Conservation (phyloP, 2,113 vertebrate species). For the Corythaixoides concolor region DNA sequence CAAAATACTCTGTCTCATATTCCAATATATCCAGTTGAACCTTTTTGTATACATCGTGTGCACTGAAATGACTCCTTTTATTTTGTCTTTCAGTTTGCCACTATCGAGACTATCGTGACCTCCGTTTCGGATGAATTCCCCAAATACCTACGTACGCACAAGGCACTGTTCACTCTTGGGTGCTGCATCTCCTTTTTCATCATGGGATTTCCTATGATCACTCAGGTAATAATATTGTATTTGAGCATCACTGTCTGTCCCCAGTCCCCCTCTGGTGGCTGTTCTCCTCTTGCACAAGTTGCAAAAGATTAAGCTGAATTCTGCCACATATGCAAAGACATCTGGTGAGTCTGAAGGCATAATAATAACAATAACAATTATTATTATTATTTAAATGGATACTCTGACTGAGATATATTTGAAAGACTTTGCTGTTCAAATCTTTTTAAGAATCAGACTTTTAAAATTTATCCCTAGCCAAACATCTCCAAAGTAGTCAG, state of each 20-base stretch:
- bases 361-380: too few species aligned
- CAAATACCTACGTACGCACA: slow-evolving; percentile 93
- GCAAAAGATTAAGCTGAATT: background rate
- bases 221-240: slow-evolving; percentile 79
- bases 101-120: slow-evolving; percentile 97
- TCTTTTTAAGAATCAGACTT: background rate
- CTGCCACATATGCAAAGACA: accelerated
- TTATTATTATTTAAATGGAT: too few species aligned
- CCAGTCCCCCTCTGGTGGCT: background rate
- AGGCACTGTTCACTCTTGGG: slow-evolving; percentile 89
- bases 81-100: slow-evolving; percentile 85
- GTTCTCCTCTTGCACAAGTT: background rate
- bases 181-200: slow-evolving; percentile 92
- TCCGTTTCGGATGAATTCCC: slow-evolving; percentile 96
- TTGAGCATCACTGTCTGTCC: background rate
- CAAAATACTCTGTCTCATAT: accelerated
- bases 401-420: background rate
- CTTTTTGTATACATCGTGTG: accelerated
- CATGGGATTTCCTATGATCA: slow-evolving; percentile 98
- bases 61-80: accelerated
- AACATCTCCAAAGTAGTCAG: background rate
- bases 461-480: background rate
- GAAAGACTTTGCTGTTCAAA: background rate
- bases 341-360: accelerated
- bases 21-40: accelerated